Evolutionary conservation across 2,797 vertebrate species (phyloP).

Genomic region (Notolepis coatsorum): DNA sequence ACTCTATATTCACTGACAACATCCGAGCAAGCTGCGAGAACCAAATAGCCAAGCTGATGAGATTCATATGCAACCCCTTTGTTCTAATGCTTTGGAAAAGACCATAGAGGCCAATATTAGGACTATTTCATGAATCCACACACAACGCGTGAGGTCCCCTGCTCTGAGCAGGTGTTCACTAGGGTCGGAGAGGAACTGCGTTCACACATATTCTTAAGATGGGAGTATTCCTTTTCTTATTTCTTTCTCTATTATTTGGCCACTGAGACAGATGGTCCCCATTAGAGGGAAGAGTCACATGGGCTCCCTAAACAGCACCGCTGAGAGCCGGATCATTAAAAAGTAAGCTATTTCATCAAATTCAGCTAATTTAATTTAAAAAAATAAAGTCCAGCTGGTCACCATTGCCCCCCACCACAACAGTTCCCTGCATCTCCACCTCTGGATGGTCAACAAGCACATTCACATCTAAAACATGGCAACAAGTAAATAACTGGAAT

Average conservation of each 20-base stretch:
- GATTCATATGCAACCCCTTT: too few relatives aligned
- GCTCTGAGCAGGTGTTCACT: neutral
- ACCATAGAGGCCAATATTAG: too few relatives aligned
- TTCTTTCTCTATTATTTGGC: conserved; percentile 29
- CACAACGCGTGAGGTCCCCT: neutral
- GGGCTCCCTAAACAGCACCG: conserved; percentile 57
- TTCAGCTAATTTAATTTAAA: conserved; percentile 62
- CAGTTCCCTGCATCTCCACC: conserved; percentile 31
- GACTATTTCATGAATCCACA: too few relatives aligned
- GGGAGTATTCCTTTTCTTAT: neutral
- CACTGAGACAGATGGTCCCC: conserved; percentile 67
- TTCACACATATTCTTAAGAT: neutral
- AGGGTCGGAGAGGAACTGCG: conserved; percentile 7
- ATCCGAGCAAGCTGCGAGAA: neutral
- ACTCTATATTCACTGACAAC: too few relatives aligned
- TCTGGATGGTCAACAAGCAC: conserved; percentile 16
- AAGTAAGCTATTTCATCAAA: conserved; percentile 61
- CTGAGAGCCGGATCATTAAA: conserved; percentile 65
- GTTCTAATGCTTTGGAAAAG: too few relatives aligned
- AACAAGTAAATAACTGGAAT: too few relatives aligned
- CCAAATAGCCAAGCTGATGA: too few relatives aligned
- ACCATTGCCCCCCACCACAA: conserved; percentile 24
- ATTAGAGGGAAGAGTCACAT: conserved; percentile 60
- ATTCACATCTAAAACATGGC: too few relatives aligned
- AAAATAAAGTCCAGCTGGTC: conserved; percentile 64